phyloP scores from a whole-genome alignment of 2,888 invertebrate species.

The Microctonus brassicae region DNA sequence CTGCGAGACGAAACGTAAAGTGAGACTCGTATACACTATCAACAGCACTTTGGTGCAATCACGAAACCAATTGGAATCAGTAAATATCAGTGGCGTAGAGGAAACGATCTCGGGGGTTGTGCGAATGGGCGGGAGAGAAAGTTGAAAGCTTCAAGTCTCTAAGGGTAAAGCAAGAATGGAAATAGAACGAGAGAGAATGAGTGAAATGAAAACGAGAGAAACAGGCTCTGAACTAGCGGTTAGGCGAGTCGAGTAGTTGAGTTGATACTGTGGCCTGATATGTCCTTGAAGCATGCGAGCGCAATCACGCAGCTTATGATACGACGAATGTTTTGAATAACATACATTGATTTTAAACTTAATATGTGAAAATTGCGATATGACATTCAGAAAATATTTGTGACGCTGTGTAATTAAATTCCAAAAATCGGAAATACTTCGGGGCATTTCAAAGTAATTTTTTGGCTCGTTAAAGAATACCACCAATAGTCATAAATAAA shows the following conservation, averaged over 20 bases:
- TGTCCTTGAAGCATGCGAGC: conserved; percentile 68
- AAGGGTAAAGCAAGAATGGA: background rate
- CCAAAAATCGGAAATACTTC: too few species aligned
- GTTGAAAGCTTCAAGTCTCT: background rate
- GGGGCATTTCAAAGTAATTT: too few species aligned
- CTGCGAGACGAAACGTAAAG: conserved; percentile 26
- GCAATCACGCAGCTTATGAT: conserved; percentile 52
- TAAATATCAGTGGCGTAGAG: conserved; percentile 54
- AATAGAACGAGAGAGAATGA: background rate
- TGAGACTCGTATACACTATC: conserved; percentile 36
- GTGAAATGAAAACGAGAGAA: conserved; percentile 6
- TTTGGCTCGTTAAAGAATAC: too few species aligned
- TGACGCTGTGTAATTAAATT: too few species aligned
- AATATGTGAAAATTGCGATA: conserved; percentile 23
- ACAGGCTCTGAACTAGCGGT: conserved; percentile 17
- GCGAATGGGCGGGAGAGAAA: conserved; percentile 9
- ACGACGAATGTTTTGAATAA: conserved; percentile 39
- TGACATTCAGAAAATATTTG: background rate
- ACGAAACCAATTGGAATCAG: conserved; percentile 67
- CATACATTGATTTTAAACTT: conserved; percentile 2
- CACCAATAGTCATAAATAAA: too few species aligned
- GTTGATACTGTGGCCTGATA: conserved; percentile 57
- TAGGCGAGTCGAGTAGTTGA: conserved; percentile 46
- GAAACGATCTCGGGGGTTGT: conserved; percentile 32
- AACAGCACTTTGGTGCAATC: conserved; percentile 61